Evolutionary conservation across 2,113 vertebrate species (phyloP).

Genomic region (Tretioscincus oriximinensis): DNA sequence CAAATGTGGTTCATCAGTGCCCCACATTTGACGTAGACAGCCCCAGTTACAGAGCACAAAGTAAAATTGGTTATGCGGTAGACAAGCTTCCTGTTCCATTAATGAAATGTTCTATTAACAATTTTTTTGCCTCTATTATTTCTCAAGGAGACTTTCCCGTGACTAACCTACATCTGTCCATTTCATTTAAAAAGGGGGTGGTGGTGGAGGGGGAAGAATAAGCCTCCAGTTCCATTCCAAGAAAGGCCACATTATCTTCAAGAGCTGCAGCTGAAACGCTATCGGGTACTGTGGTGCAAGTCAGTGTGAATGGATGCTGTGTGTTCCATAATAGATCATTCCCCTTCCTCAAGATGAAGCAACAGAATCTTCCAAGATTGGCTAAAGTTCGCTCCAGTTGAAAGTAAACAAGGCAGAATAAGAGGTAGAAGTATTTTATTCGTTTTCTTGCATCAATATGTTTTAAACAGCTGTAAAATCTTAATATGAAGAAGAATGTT

Average conservation of each 20-base stretch:
- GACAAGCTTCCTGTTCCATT: no score
- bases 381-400: neutral
- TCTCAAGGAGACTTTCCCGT: neutral
- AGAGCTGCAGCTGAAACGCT: conserved; percentile 39
- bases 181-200: conserved; percentile 3
- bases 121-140: no score
- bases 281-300: conserved; percentile 21
- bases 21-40: no score
- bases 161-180: conserved; percentile 12
- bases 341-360: conserved; percentile 37
- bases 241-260: conserved; percentile 19
- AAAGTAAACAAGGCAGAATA: neutral
- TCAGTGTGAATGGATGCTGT: conserved; percentile 4
- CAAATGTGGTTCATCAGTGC: no score
- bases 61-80: no score
- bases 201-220: neutral
- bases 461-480: neutral
- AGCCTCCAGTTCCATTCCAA: conserved; percentile 10
- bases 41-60: no score
- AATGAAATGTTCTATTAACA: no score
- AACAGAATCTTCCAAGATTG: conserved; percentile 8
- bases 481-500: neutral
- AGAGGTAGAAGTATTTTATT: neutral
- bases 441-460: no score
- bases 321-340: conserved; percentile 12